A percentile compares a stretch with the other conserved stretches of the same genome.
These are phyloP conservation scores for Ephydatia muelleri DNA, from an alignment of 37 sponge, comb jelly and placozoan species.

Conservation along the genomic window DNA sequence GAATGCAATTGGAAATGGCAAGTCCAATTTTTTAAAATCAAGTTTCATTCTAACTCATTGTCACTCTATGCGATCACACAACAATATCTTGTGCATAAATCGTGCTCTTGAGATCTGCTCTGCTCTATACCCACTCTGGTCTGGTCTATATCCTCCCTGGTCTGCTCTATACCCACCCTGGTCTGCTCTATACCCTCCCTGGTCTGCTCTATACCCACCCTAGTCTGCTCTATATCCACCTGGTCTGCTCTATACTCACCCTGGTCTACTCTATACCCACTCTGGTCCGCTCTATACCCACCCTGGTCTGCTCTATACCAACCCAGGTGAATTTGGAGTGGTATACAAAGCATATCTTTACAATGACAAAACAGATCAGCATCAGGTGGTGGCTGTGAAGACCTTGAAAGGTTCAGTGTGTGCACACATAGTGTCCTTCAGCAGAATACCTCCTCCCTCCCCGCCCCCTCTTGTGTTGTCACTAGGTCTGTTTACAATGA, in stretches of 20 bases:
- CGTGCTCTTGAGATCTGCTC: no score
- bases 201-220: neutral
- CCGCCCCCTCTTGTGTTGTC: no score
- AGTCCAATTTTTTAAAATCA: no score
- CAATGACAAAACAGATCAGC: neutral
- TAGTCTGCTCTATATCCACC: neutral
- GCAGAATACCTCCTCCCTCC: no score
- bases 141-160: no score
- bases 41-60: no score
- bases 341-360: neutral
- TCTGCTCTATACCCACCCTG: neutral
- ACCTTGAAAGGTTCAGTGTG: neutral
- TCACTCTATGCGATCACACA: no score
- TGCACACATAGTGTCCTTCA: no score
- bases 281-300: neutral
- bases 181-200: neutral
- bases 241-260: neutral
- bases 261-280: neutral
- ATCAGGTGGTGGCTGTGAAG: neutral
- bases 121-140: no score
- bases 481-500: no score
- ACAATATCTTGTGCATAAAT: no score
- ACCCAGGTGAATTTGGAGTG: neutral
- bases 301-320: no score
- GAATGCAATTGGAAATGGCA: neutral